Evolutionary conservation across 2,797 vertebrate species (phyloP).

Genomic region (Xyrichtys novacula): DNA sequence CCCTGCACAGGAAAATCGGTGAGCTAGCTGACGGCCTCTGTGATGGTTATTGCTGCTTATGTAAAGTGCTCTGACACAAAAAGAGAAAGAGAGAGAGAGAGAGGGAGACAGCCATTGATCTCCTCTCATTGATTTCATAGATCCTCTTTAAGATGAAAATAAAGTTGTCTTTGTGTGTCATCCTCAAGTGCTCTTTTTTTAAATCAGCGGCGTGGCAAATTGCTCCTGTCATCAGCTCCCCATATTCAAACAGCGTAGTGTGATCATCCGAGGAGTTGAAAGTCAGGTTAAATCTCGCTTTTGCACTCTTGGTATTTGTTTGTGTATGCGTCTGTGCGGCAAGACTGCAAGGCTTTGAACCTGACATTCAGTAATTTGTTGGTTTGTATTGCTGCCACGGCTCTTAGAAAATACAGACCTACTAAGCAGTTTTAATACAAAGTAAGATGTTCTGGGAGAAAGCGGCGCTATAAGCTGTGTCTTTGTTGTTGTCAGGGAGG

Average conservation of each 20-base stretch:
- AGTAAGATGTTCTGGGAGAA: slow-evolving; percentile 25
- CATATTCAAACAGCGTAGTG: slow-evolving; percentile 37
- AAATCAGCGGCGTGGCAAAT: slow-evolving; percentile 70
- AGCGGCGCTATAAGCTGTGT: slow-evolving; percentile 25
- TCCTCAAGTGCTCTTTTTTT: slow-evolving; percentile 79
- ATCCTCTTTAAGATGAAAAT: slow-evolving; percentile 81
- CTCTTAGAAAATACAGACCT: slow-evolving; percentile 24
- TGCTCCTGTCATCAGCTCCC: slow-evolving; percentile 59
- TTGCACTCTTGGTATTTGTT: slow-evolving; percentile 50
- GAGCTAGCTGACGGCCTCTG: slow-evolving; percentile 72
- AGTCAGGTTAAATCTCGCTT: slow-evolving; percentile 63
- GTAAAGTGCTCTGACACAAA: slow-evolving; percentile 67
- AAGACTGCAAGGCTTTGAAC: slow-evolving; percentile 41
- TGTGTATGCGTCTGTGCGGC: slow-evolving; percentile 26
- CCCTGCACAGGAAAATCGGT: slow-evolving; percentile 74
- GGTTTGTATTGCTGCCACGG: slow-evolving; percentile 30
- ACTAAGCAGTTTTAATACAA: slow-evolving; percentile 30
- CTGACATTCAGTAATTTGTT: slow-evolving; percentile 26
- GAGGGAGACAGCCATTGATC: slow-evolving; percentile 74
- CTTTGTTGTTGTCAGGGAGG: slow-evolving; percentile 58
- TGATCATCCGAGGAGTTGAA: slow-evolving; percentile 58
- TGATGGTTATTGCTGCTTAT: slow-evolving; percentile 80
- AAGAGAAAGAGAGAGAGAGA: slow-evolving; percentile 26
- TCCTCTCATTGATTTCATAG: slow-evolving; percentile 82
- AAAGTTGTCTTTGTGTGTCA: slow-evolving; percentile 80